Conservation (phyloP, 2,888 invertebrate species). For the Phalangium opilio region DNA sequence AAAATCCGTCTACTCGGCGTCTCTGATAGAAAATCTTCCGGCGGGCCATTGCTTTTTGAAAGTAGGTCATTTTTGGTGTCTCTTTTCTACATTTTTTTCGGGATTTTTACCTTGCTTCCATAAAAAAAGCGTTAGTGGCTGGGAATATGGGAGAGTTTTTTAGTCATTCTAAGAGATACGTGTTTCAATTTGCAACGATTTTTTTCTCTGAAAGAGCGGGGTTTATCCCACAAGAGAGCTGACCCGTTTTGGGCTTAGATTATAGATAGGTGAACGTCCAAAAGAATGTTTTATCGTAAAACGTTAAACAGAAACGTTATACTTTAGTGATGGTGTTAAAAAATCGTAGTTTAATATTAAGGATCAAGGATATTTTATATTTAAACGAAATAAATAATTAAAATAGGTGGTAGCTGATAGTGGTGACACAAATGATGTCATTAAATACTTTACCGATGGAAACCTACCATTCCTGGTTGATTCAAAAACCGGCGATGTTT, state of each 20-base stretch:
- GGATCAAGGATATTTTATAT: too few species aligned
- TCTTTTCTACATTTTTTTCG: too few species aligned
- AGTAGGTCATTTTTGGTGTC: constrained; percentile 9
- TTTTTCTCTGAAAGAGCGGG: neutral
- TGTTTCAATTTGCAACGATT: neutral
- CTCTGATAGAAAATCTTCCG: constrained; percentile 57
- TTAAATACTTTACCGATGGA: constrained; percentile 19
- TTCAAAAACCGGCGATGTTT: constrained; percentile 20
- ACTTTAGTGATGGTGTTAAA: too few species aligned
- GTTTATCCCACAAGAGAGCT: neutral
- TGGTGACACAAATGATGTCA: constrained; percentile 23
- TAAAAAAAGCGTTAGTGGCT: neutral
- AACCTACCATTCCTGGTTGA: constrained; percentile 19
- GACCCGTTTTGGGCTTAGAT: too few species aligned
- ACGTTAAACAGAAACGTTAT: too few species aligned
- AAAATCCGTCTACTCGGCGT: constrained; percentile 51
- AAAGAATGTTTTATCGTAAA: too few species aligned
- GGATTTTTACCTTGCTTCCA: neutral
- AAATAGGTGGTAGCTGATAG: constrained; percentile 22
- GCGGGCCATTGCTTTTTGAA: constrained; percentile 24
- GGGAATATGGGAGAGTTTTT: too few species aligned
- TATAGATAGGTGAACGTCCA: too few species aligned
- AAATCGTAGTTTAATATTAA: too few species aligned
- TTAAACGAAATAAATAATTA: too few species aligned
- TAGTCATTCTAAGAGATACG: neutral